Evolutionary conservation across 2,797 vertebrate genomes (phyloP).

Genomic region (Sebastes iracundus): DNA sequence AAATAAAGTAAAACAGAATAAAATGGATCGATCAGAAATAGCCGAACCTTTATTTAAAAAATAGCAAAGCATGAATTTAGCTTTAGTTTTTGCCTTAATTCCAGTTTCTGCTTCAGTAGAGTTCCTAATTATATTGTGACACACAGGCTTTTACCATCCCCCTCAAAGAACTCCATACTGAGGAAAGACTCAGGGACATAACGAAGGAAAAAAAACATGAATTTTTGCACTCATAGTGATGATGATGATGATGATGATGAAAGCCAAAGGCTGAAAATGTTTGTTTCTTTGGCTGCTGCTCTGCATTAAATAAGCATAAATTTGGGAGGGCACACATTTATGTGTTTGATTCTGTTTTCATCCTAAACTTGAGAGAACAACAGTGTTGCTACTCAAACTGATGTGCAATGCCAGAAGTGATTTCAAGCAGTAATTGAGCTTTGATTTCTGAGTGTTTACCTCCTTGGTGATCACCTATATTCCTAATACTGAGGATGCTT

Average conservation of each 20-base stretch:
- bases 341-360: constrained; percentile 30
- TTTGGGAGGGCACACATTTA: constrained; percentile 10
- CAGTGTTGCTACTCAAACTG: constrained; percentile 12
- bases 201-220: neutral
- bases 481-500: neutral
- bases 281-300: constrained; percentile 33
- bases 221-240: neutral
- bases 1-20: neutral
- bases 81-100: neutral
- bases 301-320: constrained; percentile 39
- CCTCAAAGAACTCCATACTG: neutral
- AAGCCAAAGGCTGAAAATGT: constrained; percentile 28
- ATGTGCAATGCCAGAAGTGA: constrained; percentile 26
- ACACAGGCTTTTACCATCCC: neutral
- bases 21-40: neutral
- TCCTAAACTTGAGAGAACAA: constrained; percentile 30
- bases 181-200: neutral
- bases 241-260: constrained; percentile 16
- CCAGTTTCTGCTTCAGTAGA: neutral
- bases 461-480: constrained; percentile 15
- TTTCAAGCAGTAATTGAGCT: constrained; percentile 33
- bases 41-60: neutral
- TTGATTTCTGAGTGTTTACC: constrained; percentile 30
- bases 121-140: neutral
- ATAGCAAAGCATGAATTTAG: no score